Evolutionary conservation across 2,113 vertebrate species (phyloP).

Genomic region (Galbula dea): DNA sequence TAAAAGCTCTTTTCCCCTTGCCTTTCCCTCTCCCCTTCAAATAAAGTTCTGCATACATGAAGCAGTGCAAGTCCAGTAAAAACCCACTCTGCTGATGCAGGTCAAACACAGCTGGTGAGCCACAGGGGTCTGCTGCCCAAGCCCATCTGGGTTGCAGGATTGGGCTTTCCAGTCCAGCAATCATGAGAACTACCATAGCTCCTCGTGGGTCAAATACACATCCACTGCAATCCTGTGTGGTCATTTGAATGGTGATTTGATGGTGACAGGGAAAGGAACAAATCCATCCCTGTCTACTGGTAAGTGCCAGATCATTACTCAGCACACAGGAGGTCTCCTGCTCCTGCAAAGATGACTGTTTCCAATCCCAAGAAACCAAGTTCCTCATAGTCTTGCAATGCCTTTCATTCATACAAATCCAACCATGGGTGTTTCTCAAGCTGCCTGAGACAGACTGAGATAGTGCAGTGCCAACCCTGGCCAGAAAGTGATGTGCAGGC

Average conservation of each 20-base stretch:
- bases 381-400: not conserved
- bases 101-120: not conserved
- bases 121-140: not conserved
- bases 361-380: not conserved
- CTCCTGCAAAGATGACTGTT: not conserved
- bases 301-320: not conserved
- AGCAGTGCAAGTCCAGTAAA: not conserved
- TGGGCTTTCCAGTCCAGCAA: not conserved
- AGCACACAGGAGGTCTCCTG: not conserved
- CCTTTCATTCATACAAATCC: not conserved
- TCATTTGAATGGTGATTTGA: not conserved
- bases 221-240: not conserved
- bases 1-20: not conserved
- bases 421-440: fast-evolving
- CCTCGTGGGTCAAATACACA: too few relatives aligned
- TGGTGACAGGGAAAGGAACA: not conserved
- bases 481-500: not conserved
- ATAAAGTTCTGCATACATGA: not conserved
- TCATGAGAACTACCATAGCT: not conserved
- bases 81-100: not conserved
- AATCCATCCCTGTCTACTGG: not conserved
- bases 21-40: not conserved
- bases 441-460: not conserved
- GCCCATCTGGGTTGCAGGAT: not conserved
- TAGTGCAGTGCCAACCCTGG: not conserved